Base-by-base conservation (phyloP, 2,797 vertebrate species). In the Falco berigora region DNA sequence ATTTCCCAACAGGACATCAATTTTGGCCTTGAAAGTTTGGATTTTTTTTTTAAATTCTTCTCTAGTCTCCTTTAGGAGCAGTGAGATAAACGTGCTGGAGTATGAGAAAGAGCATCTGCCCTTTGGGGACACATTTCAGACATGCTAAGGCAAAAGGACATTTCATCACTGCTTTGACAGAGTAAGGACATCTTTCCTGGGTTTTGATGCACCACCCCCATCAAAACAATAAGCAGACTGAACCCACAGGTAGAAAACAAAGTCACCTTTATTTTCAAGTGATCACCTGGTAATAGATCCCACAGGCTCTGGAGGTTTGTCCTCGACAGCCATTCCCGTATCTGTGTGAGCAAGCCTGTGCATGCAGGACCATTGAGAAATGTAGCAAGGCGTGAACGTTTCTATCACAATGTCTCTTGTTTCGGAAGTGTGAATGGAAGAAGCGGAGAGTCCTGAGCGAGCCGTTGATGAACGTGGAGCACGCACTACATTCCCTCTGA, bases 371-470 rank as follows among this genome's bases (percentile, higher is more conserved):
- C 78, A n/a, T 10, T 88, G 93, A 86, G 93, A 86, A 82, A 38
- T 9, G 32, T 69, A 46, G 36, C 76, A 81, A 78, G 20, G 69
- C 0, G 5, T 2, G 12, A 96, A 95, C 16, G 21, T 82, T 94
- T 92, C 80, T 83, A 71, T 87, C 85, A 94, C 63, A 52, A 67
- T 44, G 71, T 76, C 67, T 95, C 73, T 88, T 69, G 58, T 93
- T 94, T 94, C 85, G 55, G 78, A 96, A 91, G 75, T 53, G 80
- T 80, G 87, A 96, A 94, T 96, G 73, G 69, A 94, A 92, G 78
- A 67, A 77, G 59, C 19, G 5, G 72, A 87, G 75, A 88, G 85
- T 81, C 63, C 27, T 7, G 36, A 61, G 63, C 8, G 12, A 95
- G 63, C 42, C 2, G 5, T 2, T 76, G 75, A 73, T 75, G 86